Base-by-base conservation (phyloP, 2,888 invertebrate genomes). In the Hesperia comma region DNA sequence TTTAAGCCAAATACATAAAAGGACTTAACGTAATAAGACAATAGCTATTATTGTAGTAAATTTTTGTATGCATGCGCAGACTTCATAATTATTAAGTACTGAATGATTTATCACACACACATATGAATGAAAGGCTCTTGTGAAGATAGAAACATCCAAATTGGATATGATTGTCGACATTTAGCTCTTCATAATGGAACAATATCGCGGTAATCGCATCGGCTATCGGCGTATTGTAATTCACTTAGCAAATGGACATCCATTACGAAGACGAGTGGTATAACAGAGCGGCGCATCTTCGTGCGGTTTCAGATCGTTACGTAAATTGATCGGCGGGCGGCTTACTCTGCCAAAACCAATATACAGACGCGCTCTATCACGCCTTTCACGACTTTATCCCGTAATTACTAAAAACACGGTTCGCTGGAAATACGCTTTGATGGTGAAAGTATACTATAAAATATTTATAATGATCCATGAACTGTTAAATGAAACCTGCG, bases 261-360 rank as follows among this genome's bases (percentile, higher is more conserved):
- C 83, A 84, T 85, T 84, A 84, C 75, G 74, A 71, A 76, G 75
- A 72, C 74, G 74, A 79, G 76, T 77, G 79, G 73, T 78, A 78
- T 82, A 83, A 83, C 81, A 78, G 77, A 66, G 70, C 69, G 71
- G 63, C 69, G 74, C 75, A 75, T 75, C 73, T 75, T 78, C 71
- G 71, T 79, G 83, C 76, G 83, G 83, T 79, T 79, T 74, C 77
- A 75, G 79, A 79, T 82, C 78, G 82, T 87, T 84, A 85, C 81
- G 80, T 81, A 85, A 87, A 87, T 86, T 81, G 80, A 83, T 82
- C 78, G 76, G 77, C 71, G 73, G 74, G 32, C 66, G 66, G 66
- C 60, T 83, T 79, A 81, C 70, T 67, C 68, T 62, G 70, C 53
- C 37, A 60, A 60, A 66, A 63, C 58, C 66, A 70, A 68, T 63